These are phyloP conservation scores for Xyrichtys novacula DNA, from an alignment of 2,797 vertebrate species.

Conservation along the genomic window DNA sequence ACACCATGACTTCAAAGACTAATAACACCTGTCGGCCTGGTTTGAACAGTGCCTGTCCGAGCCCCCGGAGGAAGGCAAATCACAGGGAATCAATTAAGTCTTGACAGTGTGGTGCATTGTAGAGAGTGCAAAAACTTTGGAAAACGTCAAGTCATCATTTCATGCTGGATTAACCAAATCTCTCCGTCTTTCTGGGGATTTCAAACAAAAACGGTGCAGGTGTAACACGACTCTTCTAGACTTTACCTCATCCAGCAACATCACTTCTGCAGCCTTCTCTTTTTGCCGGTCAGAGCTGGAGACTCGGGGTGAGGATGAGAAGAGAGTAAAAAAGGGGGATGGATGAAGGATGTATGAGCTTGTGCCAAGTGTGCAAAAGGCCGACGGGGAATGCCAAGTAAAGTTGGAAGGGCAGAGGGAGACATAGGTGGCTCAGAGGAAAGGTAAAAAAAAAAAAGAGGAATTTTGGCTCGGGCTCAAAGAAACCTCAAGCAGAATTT, in stretches of 20 bases:
- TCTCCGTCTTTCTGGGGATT: conserved; percentile 8
- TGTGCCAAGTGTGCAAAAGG: conserved; percentile 79
- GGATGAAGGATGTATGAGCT: conserved; percentile 36
- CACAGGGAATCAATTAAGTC: conserved; percentile 45
- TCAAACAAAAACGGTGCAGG: conserved; percentile 6
- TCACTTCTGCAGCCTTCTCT: conserved; percentile 15
- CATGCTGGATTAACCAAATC: conserved; percentile 41
- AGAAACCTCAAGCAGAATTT: not conserved
- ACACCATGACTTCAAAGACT: conserved; percentile 16
- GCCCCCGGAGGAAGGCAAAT: conserved; percentile 39
- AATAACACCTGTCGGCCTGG: conserved; percentile 51
- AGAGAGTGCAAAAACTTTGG: conserved; percentile 26
- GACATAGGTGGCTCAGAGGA: conserved; percentile 7
- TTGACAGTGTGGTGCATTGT: conserved; percentile 13
- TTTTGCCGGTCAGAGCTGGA: conserved; percentile 18
- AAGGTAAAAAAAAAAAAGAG: conserved; percentile 3
- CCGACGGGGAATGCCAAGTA: conserved; percentile 61
- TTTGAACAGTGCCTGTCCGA: conserved; percentile 21
- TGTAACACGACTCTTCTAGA: not conserved
- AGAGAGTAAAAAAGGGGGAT: conserved; percentile 29
- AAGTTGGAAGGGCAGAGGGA: conserved; percentile 39
- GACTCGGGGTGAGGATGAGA: conserved; percentile 40
- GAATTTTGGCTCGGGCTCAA: conserved; percentile 10
- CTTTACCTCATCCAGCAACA: conserved; percentile 10
- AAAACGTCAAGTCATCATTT: conserved; percentile 45